phyloP scores from a whole-genome alignment of 2,797 vertebrate genomes.

The Trachops cirrhosus region DNA sequence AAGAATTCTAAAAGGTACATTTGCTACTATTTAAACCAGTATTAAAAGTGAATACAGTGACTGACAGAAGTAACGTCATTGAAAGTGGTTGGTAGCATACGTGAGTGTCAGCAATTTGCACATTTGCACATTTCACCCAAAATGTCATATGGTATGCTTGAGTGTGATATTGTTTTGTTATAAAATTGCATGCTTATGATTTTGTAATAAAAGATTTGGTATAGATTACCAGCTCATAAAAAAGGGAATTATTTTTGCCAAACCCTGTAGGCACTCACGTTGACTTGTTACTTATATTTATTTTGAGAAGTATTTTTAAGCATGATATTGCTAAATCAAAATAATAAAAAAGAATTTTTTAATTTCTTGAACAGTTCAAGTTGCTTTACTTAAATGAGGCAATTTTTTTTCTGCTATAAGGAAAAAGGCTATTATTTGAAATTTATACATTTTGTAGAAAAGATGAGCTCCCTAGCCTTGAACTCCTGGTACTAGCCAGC shows the following conservation, averaged over 20 bases:
- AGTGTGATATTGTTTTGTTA: too few relatives aligned
- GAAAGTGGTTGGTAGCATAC: too few relatives aligned
- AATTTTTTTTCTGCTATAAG: not conserved
- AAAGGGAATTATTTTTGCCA: too few relatives aligned
- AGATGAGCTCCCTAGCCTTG: not conserved
- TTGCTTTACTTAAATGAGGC: not conserved
- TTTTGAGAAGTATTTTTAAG: not conserved
- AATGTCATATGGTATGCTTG: too few relatives aligned
- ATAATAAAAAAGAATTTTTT: not conserved
- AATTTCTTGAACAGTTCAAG: not conserved
- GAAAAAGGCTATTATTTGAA: not conserved
- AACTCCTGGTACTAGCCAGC: not conserved
- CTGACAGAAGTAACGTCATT: too few relatives aligned
- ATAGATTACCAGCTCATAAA: too few relatives aligned
- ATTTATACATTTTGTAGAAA: not conserved
- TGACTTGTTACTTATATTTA: not conserved
- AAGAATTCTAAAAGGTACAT: not conserved
- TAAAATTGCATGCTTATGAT: too few relatives aligned
- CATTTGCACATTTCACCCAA: too few relatives aligned
- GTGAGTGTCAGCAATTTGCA: too few relatives aligned
- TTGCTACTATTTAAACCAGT: conserved; percentile 30
- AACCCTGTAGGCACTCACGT: not conserved
- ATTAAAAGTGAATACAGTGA: not conserved
- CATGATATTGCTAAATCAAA: conserved; percentile 17
- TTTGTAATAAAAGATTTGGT: too few relatives aligned